These are phyloP conservation scores for Rhagoletis zephyria DNA, from an alignment of 1,140 invertebrate genomes.

Conservation along the genomic window DNA sequence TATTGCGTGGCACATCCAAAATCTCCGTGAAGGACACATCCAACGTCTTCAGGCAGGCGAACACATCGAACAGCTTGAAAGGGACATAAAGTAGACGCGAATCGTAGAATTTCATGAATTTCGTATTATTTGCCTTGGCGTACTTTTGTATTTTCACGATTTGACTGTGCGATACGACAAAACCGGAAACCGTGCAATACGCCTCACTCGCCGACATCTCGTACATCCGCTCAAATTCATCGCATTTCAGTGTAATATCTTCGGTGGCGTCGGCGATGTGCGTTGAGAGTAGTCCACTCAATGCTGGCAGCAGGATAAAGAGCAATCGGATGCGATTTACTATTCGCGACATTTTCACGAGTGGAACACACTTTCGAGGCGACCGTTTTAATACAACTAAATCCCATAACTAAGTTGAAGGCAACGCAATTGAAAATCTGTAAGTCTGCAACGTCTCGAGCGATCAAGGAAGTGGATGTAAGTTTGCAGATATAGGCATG, in stretches of 20 bases:
- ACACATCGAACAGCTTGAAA: slow-evolving; percentile 68
- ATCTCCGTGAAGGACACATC: slow-evolving; percentile 69
- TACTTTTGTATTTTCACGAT: slow-evolving; percentile 66
- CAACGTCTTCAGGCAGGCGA: slow-evolving; percentile 64
- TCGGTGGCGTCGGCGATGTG: slow-evolving; percentile 49
- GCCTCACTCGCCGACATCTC: slow-evolving; percentile 63
- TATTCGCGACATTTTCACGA: slow-evolving; percentile 14
- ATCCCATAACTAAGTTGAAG: not conserved
- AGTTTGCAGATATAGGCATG: slow-evolving; percentile 28
- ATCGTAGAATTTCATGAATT: slow-evolving; percentile 72
- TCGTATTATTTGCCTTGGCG: slow-evolving; percentile 64
- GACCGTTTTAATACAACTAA: not conserved
- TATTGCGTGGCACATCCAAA: slow-evolving; percentile 66
- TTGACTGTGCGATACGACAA: slow-evolving; percentile 69
- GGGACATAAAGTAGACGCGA: slow-evolving; percentile 69
- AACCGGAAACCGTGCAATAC: slow-evolving; percentile 69
- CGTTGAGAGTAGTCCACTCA: not conserved
- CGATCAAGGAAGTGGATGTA: slow-evolving; percentile 33
- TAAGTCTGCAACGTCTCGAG: slow-evolving; percentile 6
- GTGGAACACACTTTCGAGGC: not conserved
- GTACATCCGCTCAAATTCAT: slow-evolving; percentile 66
- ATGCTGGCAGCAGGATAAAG: not conserved
- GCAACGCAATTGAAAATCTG: not conserved
- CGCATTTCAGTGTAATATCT: slow-evolving; percentile 66
- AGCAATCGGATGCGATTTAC: not conserved